phyloP scores from a whole-genome alignment of 2,113 vertebrate species.

The Tricholaema leucomelas region DNA sequence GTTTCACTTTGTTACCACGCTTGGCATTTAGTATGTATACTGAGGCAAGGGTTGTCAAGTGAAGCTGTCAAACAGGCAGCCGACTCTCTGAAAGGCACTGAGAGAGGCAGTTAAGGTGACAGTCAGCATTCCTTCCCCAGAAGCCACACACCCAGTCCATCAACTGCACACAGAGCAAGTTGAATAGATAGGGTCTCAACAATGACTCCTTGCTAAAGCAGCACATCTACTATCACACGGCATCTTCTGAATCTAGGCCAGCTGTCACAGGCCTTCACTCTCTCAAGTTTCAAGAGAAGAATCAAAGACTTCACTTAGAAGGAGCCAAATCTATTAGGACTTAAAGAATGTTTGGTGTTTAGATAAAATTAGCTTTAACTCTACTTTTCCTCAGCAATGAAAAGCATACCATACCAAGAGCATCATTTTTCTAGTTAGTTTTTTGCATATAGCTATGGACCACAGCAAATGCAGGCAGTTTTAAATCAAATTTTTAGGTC shows the following conservation, averaged over 20 bases:
- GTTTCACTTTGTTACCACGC: not conserved
- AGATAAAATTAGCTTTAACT: not conserved
- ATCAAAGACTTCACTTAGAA: not conserved
- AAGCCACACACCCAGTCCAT: not conserved
- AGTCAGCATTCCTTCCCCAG: not conserved
- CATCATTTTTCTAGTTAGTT: not conserved
- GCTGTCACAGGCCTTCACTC: not conserved
- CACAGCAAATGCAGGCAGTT: not conserved
- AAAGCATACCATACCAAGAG: not conserved
- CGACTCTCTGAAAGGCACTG: not conserved
- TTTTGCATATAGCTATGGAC: not conserved
- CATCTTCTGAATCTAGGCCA: not conserved
- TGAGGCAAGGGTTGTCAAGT: not conserved
- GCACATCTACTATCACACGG: not conserved
- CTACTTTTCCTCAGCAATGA: not conserved
- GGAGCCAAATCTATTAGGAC: not conserved
- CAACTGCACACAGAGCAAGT: not conserved
- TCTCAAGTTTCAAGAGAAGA: not conserved
- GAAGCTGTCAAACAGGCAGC: not conserved
- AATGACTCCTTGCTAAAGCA: not conserved
- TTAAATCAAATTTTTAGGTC: not conserved
- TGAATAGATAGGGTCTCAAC: not conserved
- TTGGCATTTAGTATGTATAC: not conserved
- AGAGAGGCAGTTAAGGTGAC: not conserved
- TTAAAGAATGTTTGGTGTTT: not conserved